A percentile compares a stretch with the other conserved stretches of the same genome.
Evolutionary conservation across 2,113 vertebrate genomes (phyloP).

Genomic region (Semnornis frantzii): DNA sequence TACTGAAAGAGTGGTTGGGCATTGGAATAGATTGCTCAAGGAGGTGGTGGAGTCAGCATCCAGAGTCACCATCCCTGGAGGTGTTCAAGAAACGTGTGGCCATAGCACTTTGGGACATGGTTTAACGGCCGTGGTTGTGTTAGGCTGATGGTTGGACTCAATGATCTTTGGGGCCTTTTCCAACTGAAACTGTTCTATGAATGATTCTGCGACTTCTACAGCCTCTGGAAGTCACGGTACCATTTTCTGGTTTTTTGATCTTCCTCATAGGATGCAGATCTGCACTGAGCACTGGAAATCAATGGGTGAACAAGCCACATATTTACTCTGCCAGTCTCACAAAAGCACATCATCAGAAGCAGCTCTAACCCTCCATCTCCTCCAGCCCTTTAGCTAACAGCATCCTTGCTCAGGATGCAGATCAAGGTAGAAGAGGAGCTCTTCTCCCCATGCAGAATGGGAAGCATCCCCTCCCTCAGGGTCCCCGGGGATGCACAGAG

Average conservation of each 20-base stretch:
- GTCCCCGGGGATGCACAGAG: neutral
- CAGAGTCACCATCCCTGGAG: too few species aligned
- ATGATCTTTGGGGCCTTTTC: too few species aligned
- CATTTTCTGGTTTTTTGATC: neutral
- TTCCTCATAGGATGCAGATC: neutral
- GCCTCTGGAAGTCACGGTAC: neutral
- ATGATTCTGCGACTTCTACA: accelerated
- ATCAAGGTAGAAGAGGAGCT: accelerated
- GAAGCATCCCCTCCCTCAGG: neutral
- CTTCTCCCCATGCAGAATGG: accelerated
- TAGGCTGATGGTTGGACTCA: too few species aligned
- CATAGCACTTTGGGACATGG: too few species aligned
- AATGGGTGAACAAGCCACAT: neutral
- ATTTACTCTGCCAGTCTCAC: neutral
- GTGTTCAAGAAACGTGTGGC: too few species aligned
- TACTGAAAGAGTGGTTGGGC: too few species aligned
- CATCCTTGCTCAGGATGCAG: neutral
- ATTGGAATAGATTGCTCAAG: too few species aligned
- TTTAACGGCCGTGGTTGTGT: too few species aligned
- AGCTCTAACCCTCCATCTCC: neutral
- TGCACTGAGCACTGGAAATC: neutral
- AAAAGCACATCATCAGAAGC: neutral
- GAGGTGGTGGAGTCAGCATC: too few species aligned
- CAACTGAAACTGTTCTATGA: too few species aligned
- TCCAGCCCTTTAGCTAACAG: neutral